Evolutionary conservation across 2,797 vertebrate species (phyloP), one percentile per base, ranked within the genome.

Genomic region (Fundulus diaphanus): DNA sequence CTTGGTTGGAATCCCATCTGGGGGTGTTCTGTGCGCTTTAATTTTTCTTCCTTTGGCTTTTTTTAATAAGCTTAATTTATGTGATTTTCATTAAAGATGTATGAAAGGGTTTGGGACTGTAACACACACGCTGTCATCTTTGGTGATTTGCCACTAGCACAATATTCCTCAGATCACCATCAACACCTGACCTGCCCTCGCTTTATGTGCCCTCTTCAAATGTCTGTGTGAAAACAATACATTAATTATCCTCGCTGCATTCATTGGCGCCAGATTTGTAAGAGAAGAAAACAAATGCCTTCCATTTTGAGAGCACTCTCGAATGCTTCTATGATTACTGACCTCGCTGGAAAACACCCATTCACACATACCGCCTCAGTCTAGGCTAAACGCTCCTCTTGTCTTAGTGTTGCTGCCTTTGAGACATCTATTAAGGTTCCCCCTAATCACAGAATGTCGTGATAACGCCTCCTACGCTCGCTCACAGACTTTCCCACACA

Each of bases 381-480:
- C 83, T 81, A 85, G 84, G 72, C 77, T 92, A 88, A 93, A 92
- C 40, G 78, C 77, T 82, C 75, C 76, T 88, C 85, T 90, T 82
- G 80, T 90, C 83, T 87, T 76, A 51, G 80, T 42, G 83, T 85
- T 82, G 73, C 84, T 63, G 27, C 83, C 71, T 73, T 79, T 71
- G 74, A 89, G 87, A 82, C 77, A 68, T 89, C 87, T 88, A 92
- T 93, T 93, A 92, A 90, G 85, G 77, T 83, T 85, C 63, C 72
- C 63, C 74, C 83, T 93, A 92, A 92, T 93, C 86, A 89, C 83
- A 82, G 73, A 75, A 77, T 69, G 77, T 82, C 85, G 90, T 83
- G 86, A 86, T 87, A 87, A 90, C 82, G 82, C 85, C 82, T 80
- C 77, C 72, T 73, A 81, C 83, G 66, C 83, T 70, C 77, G 48